Conservation (phyloP, 2,888 invertebrate species). For the Alentia gelatinosa region DNA sequence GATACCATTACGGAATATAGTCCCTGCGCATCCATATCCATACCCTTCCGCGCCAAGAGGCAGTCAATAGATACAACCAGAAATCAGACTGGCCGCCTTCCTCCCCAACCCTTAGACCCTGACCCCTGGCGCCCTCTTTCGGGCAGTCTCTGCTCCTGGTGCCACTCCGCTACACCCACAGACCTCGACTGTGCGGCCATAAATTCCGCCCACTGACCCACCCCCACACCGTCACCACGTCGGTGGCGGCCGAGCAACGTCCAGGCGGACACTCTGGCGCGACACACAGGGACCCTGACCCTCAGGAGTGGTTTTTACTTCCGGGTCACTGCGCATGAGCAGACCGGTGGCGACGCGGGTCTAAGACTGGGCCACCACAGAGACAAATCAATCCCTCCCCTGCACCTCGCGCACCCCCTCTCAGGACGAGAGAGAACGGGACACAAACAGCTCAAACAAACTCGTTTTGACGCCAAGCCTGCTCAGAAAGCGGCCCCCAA, state of each 20-base stretch:
- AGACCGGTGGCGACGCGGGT: not conserved
- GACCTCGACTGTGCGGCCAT: no score
- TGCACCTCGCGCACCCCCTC: not conserved
- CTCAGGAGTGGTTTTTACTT: not conserved
- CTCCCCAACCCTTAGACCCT: no score
- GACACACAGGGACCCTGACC: no score
- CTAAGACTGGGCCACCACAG: not conserved
- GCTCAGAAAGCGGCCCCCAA: not conserved
- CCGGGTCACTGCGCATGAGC: not conserved
- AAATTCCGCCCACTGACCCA: no score
- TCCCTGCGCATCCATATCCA: slow-evolving; percentile 18
- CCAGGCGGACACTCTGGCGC: no score
- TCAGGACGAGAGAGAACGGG: not conserved
- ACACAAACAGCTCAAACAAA: not conserved
- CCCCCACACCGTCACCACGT: no score
- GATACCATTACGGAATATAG: slow-evolving; percentile 6
- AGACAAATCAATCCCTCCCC: not conserved
- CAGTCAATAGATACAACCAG: not conserved
- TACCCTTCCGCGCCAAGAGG: not conserved
- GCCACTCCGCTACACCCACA: no score
- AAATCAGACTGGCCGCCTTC: not conserved
- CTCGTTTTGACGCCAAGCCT: not conserved
- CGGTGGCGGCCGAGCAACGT: no score
- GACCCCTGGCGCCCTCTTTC: no score
- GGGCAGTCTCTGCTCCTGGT: no score